Conservation (phyloP, 2,797 vertebrate species). For the Orestias chungarensis region DNA sequence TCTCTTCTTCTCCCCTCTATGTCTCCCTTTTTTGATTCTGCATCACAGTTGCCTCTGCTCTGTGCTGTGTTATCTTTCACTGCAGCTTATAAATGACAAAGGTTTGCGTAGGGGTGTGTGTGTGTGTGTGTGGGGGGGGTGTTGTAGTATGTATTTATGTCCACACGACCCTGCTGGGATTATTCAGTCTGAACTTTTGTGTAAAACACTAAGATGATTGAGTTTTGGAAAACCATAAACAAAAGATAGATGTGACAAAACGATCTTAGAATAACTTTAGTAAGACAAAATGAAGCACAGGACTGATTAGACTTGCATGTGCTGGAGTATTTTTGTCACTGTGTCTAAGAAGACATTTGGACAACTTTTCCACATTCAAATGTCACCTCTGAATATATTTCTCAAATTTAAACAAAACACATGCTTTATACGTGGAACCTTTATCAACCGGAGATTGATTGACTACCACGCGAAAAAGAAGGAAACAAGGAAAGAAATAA, state of each 20-base stretch:
- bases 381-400: no score
- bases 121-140: no score
- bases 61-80: constrained; percentile 27
- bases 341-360: background rate
- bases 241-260: constrained; percentile 21
- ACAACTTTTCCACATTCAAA: background rate
- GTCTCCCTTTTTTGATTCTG: background rate
- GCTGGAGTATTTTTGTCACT: background rate
- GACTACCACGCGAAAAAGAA: no score
- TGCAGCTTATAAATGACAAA: no score
- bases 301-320: background rate
- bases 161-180: no score
- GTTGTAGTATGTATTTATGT: no score
- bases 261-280: constrained; percentile 5
- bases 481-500: no score
- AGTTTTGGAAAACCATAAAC: constrained; percentile 3
- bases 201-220: background rate
- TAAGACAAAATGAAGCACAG: background rate
- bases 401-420: no score
- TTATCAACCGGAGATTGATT: no score
- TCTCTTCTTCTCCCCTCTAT: constrained; percentile 7
- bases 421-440: no score
- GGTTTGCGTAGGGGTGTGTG: no score
- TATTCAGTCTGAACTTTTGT: background rate
- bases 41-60: background rate